Percentiles rank a stretch among this genome's conserved stretches.
Evolutionary conservation across 2,113 vertebrate species (phyloP).

Genomic region (Nanger granti): DNA sequence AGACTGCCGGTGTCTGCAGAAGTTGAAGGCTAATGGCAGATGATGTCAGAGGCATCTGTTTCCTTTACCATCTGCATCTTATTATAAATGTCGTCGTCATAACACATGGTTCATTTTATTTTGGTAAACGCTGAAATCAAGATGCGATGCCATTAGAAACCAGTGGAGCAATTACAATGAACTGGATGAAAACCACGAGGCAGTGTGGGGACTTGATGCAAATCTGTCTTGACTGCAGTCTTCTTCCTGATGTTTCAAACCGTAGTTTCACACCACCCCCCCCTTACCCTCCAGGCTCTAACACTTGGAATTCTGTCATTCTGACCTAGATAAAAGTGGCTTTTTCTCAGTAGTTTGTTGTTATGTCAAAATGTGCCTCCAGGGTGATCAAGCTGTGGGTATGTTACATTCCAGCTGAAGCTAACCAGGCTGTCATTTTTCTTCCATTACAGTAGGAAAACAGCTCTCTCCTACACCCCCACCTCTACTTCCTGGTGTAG

Average conservation of each 20-base stretch:
- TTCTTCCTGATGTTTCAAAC: conserved; percentile 45
- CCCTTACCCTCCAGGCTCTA: neutral
- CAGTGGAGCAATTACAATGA: conserved; percentile 56
- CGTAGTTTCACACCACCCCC: neutral
- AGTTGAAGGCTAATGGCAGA: conserved; percentile 68
- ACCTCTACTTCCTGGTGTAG: rapidly evolving
- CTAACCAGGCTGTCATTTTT: conserved; percentile 51
- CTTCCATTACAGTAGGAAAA: neutral
- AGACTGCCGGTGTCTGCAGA: conserved; percentile 69
- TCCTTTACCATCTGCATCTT: conserved; percentile 69
- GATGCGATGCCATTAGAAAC: conserved; percentile 39
- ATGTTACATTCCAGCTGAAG: conserved; percentile 50
- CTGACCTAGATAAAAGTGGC: conserved; percentile 65
- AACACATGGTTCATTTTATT: conserved; percentile 58
- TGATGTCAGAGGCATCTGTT: conserved; percentile 71
- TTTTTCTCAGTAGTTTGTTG: conserved; percentile 61
- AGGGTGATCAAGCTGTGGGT: conserved; percentile 60
- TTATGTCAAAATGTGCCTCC: conserved; percentile 63
- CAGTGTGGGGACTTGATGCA: conserved; percentile 47
- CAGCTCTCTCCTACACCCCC: neutral
- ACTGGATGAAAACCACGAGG: conserved; percentile 53
- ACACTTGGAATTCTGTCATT: conserved; percentile 52
- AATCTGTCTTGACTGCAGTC: conserved; percentile 26
- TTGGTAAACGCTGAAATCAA: conserved; percentile 56
- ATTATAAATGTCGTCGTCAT: conserved; percentile 66